Evolutionary conservation across 2,113 vertebrate species (phyloP), one percentile per base, ranked within the genome.

Genomic region (Propithecus coquereli): DNA sequence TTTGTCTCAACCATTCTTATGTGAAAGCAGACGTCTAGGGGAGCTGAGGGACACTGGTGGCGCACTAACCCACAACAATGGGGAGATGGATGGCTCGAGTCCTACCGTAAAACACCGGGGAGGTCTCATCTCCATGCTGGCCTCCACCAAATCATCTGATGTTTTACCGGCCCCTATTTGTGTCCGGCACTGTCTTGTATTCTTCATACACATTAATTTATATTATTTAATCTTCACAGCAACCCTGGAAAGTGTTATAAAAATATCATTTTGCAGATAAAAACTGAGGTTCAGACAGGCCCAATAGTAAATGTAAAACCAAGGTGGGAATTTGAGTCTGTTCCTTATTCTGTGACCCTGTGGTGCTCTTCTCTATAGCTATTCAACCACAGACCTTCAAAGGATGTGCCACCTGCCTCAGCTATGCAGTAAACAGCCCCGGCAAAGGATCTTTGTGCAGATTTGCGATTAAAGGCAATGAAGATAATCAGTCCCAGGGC

Each of bases 401-500:
- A 96, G 81, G 34, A 77, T 34, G 68, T 86, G 68, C 77, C 80
- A 87, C 92, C 23, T 57, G 86, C 91, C 94, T 95, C 81, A 65
- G 92, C 61, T 70, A 47, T 13, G 82, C 50, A 63, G 93, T 70
- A 45, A 91, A 93, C 63, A 91, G 59, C 32, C 63, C 79, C 13
- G 0, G 86, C 40, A 82, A 91, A 97, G 65, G 66, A 74, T 71
- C 63, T 74, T 12, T 59, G 83, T 82, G 74, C 37, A 17, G 82
- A 95, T 43, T 80, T 90, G 91, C 97, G 94, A 94, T 94, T 91
- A 97, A 97, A 96, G 77, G 93, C 89, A 95, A 96, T 68, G 32
- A 76, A 43, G 82, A 93, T 94, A 79, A 96, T 94, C 74, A 93
- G 96, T 80, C 74, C 82, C 82, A 89, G 94, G 86, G 63, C 57